phyloP scores from a whole-genome alignment of 2,888 invertebrate species.

The Limenitis camilla region DNA sequence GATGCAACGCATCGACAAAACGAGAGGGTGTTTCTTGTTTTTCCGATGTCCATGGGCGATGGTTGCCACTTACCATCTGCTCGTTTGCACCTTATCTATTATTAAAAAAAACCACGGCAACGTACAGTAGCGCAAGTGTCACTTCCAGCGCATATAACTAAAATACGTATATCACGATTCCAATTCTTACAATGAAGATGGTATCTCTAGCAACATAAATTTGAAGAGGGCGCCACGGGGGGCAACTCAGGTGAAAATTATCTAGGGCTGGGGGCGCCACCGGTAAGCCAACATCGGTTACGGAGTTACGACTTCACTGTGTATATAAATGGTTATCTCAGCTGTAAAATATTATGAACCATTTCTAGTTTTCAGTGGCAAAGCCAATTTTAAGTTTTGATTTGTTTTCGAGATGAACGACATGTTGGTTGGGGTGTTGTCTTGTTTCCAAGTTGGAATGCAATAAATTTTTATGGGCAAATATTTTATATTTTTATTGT shows the following conservation, averaged over 20 bases:
- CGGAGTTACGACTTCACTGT: constrained; percentile 28
- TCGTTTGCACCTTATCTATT: no score
- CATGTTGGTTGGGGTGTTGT: not conserved
- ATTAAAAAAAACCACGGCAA: no score
- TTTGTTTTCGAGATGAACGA: constrained; percentile 5
- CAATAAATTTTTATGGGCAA: not conserved
- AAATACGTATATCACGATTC: constrained; percentile 33
- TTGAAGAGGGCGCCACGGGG: constrained; percentile 38
- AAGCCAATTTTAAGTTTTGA: constrained; percentile 23
- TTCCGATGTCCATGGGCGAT: no score
- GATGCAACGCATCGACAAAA: no score
- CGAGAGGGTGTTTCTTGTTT: no score
- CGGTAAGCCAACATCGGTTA: constrained; percentile 62
- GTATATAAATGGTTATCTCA: constrained; percentile 31
- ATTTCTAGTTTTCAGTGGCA: constrained; percentile 25
- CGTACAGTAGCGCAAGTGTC: constrained; percentile 20
- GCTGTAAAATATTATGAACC: constrained; percentile 30
- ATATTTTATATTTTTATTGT: no score
- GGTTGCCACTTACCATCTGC: no score
- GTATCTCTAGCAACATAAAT: constrained; percentile 64
- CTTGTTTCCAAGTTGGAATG: not conserved
- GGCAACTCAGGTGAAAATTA: constrained; percentile 69
- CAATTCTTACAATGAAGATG: constrained; percentile 61
- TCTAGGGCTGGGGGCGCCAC: constrained; percentile 52
- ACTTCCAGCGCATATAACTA: constrained; percentile 31